Evolutionary conservation across 2,888 invertebrate genomes (phyloP).

Genomic region (Stegana nigrithorax): DNA sequence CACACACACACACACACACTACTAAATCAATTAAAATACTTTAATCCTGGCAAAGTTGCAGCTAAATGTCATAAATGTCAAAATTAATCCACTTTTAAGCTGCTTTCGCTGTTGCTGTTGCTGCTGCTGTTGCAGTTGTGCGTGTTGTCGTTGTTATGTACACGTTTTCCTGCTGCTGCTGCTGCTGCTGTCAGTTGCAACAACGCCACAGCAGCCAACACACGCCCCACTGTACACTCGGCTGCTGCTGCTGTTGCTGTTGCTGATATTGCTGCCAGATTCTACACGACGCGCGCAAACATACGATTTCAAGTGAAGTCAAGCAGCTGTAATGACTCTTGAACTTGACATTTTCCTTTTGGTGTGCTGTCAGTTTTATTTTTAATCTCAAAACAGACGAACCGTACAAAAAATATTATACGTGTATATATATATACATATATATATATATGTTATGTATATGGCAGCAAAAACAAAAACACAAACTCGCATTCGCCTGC

Average conservation of each 20-base stretch:
- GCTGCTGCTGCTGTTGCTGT: neutral
- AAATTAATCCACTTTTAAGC: constrained; percentile 51
- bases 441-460: too few species aligned
- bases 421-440: too few species aligned
- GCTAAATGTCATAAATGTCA: constrained; percentile 53
- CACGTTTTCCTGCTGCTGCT: neutral
- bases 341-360: constrained; percentile 57
- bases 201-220: neutral
- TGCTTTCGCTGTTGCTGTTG: constrained; percentile 37
- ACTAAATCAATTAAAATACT: constrained; percentile 52
- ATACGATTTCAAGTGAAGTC: constrained; percentile 23
- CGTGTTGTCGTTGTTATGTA: too few species aligned
- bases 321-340: constrained; percentile 56
- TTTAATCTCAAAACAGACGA: constrained; percentile 42
- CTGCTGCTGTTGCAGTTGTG: constrained; percentile 10
- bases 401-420: neutral
- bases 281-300: constrained; percentile 15
- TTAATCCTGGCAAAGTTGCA: constrained; percentile 22
- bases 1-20: too few species aligned
- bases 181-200: neutral
- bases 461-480: too few species aligned
- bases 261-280: constrained; percentile 19
- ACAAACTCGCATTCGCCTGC: neutral
- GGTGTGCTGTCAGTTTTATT: constrained; percentile 49
- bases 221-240: neutral